Conservation (phyloP, 2,888 invertebrate genomes). For the Aporophyla lueneburgensis region DNA sequence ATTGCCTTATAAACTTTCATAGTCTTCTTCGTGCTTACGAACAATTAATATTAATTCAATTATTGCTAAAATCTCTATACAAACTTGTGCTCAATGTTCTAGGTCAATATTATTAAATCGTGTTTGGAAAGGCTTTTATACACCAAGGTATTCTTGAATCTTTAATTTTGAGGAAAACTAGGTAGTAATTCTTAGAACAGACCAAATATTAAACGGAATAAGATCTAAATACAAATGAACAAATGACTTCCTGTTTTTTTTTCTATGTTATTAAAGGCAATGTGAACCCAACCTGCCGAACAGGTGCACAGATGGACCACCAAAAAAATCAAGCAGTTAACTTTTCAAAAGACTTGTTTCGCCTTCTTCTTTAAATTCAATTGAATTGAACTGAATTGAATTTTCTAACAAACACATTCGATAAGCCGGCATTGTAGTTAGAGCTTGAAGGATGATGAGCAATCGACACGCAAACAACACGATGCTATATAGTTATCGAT, state of each 20-base stretch:
- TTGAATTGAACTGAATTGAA: background rate
- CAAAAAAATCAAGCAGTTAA: background rate
- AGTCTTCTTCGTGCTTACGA: conserved; percentile 44
- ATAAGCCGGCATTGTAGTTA: conserved; percentile 38
- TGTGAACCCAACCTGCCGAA: conserved; percentile 20
- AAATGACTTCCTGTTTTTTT: conserved; percentile 7
- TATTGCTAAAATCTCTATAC: conserved; percentile 26
- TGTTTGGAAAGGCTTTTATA: conserved; percentile 1
- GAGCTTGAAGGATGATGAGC: conserved; percentile 54
- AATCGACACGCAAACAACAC: conserved; percentile 58
- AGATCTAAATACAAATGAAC: conserved; percentile 1
- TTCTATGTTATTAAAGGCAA: conserved; percentile 9
- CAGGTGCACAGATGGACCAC: conserved; percentile 9
- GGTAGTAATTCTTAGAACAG: background rate
- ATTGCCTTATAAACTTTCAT: conserved; percentile 24
- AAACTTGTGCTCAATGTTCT: conserved; percentile 34
- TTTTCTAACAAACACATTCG: conserved; percentile 16
- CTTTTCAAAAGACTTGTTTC: background rate
- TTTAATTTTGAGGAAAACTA: background rate
- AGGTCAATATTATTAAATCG: conserved; percentile 41
- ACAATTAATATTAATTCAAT: conserved; percentile 36
- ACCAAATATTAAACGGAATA: background rate
- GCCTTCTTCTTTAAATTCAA: background rate
- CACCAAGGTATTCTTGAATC: background rate
- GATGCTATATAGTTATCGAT: conserved; percentile 39